Evolutionary conservation across 2,797 vertebrate species (phyloP).

Genomic region (Peromyscus aztecus): DNA sequence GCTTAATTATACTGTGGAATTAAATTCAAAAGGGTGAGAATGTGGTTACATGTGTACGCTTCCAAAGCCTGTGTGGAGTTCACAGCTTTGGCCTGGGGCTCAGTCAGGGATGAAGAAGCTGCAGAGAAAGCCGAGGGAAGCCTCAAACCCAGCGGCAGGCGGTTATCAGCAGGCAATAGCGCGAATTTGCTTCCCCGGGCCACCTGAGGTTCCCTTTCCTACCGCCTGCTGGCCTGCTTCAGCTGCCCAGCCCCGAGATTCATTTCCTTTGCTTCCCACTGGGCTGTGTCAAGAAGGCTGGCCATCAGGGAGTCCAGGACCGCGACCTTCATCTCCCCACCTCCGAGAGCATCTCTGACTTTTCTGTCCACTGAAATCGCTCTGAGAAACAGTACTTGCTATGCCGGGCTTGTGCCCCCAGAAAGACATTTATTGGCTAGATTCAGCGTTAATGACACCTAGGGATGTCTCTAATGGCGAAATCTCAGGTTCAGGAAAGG

Average conservation of each 20-base stretch:
- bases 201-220: neutral
- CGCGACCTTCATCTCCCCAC: neutral
- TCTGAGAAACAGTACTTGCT: neutral
- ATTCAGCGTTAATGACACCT: neutral
- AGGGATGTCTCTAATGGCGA: neutral
- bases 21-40: conserved; percentile 81
- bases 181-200: neutral
- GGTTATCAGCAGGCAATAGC: neutral
- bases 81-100: conserved; percentile 61
- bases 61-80: conserved; percentile 72
- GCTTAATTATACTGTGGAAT: conserved; percentile 82
- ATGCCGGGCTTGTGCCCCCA: neutral
- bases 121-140: conserved; percentile 32
- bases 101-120: neutral
- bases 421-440: neutral
- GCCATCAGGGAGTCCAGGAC: neutral
- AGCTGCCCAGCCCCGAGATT: neutral
- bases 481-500: conserved; percentile 15
- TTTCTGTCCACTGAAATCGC: neutral
- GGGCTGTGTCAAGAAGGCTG: neutral
- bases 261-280: conserved; percentile 1
- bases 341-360: neutral
- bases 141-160: neutral
- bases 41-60: conserved; percentile 70
- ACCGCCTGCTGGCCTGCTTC: neutral